phyloP scores from a whole-genome alignment of 2,113 vertebrate genomes.

The Lophotis ruficrista region DNA sequence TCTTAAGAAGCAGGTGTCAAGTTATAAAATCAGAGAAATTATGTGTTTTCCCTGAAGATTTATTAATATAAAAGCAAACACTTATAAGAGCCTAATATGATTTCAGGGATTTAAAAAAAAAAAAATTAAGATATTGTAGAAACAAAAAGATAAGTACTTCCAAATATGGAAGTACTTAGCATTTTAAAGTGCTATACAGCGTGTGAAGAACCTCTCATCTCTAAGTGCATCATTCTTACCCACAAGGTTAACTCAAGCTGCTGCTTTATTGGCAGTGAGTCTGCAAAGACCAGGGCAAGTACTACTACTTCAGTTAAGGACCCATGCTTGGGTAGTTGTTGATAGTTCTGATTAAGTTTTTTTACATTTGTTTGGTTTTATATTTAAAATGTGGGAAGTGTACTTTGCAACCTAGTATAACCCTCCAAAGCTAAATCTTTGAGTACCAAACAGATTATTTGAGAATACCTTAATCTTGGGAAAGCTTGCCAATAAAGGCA shows the following conservation, averaged over 20 bases:
- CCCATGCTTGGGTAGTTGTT: background rate
- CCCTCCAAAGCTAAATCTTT: background rate
- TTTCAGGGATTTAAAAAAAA: background rate
- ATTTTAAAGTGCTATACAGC: constrained; percentile 23
- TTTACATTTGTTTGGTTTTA: rapidly evolving
- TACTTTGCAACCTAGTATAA: background rate
- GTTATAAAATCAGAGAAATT: constrained; percentile 22
- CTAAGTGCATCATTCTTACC: constrained; percentile 6
- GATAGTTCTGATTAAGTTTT: background rate
- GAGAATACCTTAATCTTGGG: background rate
- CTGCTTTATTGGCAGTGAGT: background rate
- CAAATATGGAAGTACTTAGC: constrained; percentile 2
- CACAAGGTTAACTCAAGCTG: background rate
- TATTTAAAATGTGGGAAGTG: background rate
- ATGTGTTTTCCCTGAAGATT: background rate
- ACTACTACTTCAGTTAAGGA: background rate
- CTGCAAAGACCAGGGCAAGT: background rate
- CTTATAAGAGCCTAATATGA: background rate
- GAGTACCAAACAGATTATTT: background rate
- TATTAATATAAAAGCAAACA: constrained; percentile 54
- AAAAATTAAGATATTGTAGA: constrained; percentile 1
- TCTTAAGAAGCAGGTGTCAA: constrained; percentile 15
- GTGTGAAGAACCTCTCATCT: constrained; percentile 39
- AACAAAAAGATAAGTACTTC: constrained; percentile 13
- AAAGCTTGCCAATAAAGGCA: background rate